These are phyloP conservation scores for Dipus sagitta DNA, from an alignment of 2,797 vertebrate genomes.

Conservation along the genomic window DNA sequence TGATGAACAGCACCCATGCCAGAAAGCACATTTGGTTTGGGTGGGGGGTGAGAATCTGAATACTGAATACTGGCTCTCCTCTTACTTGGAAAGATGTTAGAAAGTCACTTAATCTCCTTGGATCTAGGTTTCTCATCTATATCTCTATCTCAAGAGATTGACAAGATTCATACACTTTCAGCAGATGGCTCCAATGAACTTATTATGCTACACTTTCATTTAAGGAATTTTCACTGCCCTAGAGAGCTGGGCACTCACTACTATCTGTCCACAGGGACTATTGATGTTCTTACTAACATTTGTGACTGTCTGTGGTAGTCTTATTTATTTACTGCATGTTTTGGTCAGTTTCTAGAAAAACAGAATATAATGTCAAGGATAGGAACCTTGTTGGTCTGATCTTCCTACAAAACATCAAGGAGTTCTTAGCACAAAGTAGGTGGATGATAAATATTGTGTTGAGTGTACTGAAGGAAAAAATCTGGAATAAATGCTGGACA, in stretches of 20 bases:
- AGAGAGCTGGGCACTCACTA: neutral
- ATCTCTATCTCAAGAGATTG: neutral
- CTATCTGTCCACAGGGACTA: neutral
- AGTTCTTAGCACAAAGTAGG: neutral
- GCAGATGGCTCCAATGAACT: neutral
- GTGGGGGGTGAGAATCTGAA: neutral
- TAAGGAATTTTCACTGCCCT: neutral
- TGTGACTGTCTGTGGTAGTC: neutral
- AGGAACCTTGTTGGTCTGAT: neutral
- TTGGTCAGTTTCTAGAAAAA: neutral
- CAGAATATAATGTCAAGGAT: neutral
- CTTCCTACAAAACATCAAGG: neutral
- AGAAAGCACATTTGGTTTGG: neutral
- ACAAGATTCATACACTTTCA: neutral
- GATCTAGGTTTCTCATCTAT: neutral
- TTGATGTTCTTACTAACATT: neutral
- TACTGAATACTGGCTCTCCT: neutral
- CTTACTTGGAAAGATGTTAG: slow-evolving; percentile 12
- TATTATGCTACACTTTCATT: neutral
- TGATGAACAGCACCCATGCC: neutral
- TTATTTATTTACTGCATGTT: neutral
- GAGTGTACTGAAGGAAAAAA: neutral
- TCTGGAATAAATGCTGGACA: neutral
- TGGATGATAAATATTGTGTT: neutral
- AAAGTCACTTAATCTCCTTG: neutral